Evolutionary conservation across 2,113 vertebrate species (phyloP).

Genomic region (Hemiprocne comata): DNA sequence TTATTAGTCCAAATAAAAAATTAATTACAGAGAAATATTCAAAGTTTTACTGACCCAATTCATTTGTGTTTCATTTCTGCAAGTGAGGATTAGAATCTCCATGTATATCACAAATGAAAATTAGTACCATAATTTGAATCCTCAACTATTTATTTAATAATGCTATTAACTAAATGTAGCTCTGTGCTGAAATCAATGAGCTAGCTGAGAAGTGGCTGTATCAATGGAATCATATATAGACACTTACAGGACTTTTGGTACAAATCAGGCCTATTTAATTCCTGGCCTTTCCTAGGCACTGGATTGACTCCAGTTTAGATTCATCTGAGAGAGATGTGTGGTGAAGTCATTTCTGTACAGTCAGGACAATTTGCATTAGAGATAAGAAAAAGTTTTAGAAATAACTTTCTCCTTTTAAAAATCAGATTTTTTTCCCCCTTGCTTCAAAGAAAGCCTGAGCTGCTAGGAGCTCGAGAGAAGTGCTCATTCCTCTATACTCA

Average conservation of each 20-base stretch:
- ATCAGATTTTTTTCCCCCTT: background rate
- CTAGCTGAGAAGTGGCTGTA: background rate
- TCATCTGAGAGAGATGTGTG: background rate
- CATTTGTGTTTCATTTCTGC: background rate
- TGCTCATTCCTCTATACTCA: background rate
- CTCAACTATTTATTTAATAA: background rate
- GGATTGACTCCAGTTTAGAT: background rate
- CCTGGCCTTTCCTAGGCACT: background rate
- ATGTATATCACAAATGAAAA: background rate
- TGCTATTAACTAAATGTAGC: background rate
- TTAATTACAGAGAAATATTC: background rate
- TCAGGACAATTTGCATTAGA: background rate
- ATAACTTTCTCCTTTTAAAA: background rate
- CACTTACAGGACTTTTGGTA: background rate
- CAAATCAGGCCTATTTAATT: background rate
- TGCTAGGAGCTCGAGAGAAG: background rate
- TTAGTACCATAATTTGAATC: background rate
- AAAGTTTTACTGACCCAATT: background rate
- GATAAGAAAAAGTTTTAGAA: slow-evolving; percentile 9
- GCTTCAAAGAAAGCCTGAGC: background rate
- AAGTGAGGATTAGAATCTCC: background rate
- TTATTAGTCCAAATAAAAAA: background rate
- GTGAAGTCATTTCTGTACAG: background rate
- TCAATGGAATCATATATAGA: background rate
- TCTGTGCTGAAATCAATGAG: background rate